A percentile compares a stretch with the other conserved stretches of the same genome.
Evolutionary conservation across 2,888 invertebrate species (phyloP).

Genomic region (Alloscopus bannaensis): DNA sequence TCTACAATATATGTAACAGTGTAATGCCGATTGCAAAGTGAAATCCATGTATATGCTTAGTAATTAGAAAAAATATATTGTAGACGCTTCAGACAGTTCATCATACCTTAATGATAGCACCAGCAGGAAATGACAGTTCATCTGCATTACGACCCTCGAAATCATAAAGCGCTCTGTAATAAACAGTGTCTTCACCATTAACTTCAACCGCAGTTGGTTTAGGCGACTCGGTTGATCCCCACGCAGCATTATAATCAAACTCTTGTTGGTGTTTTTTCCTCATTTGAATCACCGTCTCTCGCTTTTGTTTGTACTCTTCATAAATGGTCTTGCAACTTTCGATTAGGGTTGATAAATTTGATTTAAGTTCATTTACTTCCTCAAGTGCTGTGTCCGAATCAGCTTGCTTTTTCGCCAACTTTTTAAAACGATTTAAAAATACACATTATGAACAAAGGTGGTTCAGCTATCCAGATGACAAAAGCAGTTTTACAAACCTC

Average conservation of each 20-base stretch:
- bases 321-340: slow-evolving; percentile 74
- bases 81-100: neutral
- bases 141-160: slow-evolving; percentile 94
- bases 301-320: slow-evolving; percentile 73
- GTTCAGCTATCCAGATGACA: neutral
- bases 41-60: slow-evolving; percentile 2
- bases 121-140: slow-evolving; percentile 94
- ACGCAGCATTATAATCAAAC: slow-evolving; percentile 77
- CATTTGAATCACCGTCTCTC: slow-evolving; percentile 73
- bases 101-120: slow-evolving; percentile 87
- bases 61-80: neutral
- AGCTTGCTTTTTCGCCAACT: slow-evolving; percentile 79
- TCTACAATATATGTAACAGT: slow-evolving; percentile 55
- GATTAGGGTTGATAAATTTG: slow-evolving; percentile 71
- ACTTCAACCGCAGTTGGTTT: slow-evolving; percentile 74
- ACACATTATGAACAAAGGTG: slow-evolving; percentile 6
- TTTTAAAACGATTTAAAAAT: slow-evolving; percentile 9
- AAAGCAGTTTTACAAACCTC: slow-evolving; percentile 75
- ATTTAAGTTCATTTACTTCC: slow-evolving; percentile 72
- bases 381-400: slow-evolving; percentile 73
- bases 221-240: slow-evolving; percentile 80
- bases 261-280: slow-evolving; percentile 72
- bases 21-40: slow-evolving; percentile 12
- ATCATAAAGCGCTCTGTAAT: slow-evolving; percentile 94
- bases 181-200: slow-evolving; percentile 72